Conservation (phyloP, 2,888 invertebrate genomes). For the Philereme transversata region DNA sequence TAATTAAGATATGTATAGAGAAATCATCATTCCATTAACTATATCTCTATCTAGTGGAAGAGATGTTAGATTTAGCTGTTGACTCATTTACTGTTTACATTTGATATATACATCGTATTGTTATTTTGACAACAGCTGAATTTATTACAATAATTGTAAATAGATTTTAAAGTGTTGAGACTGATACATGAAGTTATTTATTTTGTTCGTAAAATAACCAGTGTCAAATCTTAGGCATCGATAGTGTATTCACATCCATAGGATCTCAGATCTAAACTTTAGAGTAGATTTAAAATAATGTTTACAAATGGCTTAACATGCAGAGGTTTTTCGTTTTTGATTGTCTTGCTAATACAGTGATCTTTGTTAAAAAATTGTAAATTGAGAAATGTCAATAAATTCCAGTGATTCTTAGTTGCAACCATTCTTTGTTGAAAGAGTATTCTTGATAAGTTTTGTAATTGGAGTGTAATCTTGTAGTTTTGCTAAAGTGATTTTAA, state of each 20-base stretch:
- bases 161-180: conserved; percentile 80
- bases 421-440: conserved; percentile 16
- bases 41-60: conserved; percentile 44
- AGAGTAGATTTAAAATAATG: conserved; percentile 47
- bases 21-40: conserved; percentile 67
- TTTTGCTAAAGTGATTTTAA: conserved; percentile 42
- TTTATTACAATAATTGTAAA: conserved; percentile 75
- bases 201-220: conserved; percentile 78
- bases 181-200: conserved; percentile 82
- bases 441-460: conserved; percentile 27
- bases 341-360: not conserved
- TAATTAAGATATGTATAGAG: conserved; percentile 53
- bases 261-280: conserved; percentile 68
- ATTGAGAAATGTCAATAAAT: not conserved
- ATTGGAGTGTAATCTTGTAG: conserved; percentile 31
- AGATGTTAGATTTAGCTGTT: conserved; percentile 52
- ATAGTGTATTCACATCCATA: conserved; percentile 63
- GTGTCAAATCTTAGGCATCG: conserved; percentile 76
- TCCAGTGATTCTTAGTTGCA: conserved; percentile 19
- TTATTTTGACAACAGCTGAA: conserved; percentile 64
- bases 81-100: conserved; percentile 46
- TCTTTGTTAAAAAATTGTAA: not conserved
- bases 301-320: conserved; percentile 30
- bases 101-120: conserved; percentile 47
- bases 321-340: conserved; percentile 25